These are phyloP conservation scores for Amphipoea lucens DNA, from an alignment of 2,888 invertebrate genomes.

Conservation along the genomic window DNA sequence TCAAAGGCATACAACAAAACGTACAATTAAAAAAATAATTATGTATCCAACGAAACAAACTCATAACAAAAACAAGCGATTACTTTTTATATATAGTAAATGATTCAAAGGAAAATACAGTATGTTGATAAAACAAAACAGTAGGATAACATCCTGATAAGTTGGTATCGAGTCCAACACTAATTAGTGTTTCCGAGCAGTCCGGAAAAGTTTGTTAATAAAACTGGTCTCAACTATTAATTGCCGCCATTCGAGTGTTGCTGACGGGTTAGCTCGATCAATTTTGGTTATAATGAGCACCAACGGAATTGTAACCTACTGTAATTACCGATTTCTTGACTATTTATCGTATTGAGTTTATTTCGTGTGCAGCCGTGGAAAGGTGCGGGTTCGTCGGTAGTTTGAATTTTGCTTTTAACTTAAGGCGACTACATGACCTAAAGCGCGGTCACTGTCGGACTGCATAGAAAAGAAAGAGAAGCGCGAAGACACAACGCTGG, in stretches of 20 bases:
- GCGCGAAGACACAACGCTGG: too few species aligned
- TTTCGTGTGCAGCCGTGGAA: constrained; percentile 2
- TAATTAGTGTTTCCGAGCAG: constrained; percentile 77
- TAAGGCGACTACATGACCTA: too few species aligned
- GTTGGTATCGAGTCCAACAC: constrained; percentile 67
- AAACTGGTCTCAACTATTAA: constrained; percentile 76
- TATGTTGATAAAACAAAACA: constrained; percentile 58
- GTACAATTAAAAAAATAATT: neutral
- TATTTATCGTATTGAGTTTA: constrained; percentile 32
- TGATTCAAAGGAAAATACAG: constrained; percentile 19
- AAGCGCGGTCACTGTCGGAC: too few species aligned
- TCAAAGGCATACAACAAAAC: neutral
- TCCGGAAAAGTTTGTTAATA: constrained; percentile 76
- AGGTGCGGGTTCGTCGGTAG: constrained; percentile 16
- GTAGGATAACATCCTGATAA: constrained; percentile 54
- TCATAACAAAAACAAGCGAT: constrained; percentile 9
- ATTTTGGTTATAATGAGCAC: constrained; percentile 54
- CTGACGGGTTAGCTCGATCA: constrained; percentile 55
- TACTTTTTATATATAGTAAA: constrained; percentile 22
- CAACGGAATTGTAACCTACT: constrained; percentile 34
- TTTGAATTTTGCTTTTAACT: constrained; percentile 12
- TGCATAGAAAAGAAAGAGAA: too few species aligned
- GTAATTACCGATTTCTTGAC: constrained; percentile 44
- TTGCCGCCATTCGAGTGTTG: constrained; percentile 70
- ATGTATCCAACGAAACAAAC: constrained; percentile 14